These are phyloP conservation scores for Coranthus polyacanthus DNA, from an alignment of 2,797 vertebrate genomes.

Conservation along the genomic window DNA sequence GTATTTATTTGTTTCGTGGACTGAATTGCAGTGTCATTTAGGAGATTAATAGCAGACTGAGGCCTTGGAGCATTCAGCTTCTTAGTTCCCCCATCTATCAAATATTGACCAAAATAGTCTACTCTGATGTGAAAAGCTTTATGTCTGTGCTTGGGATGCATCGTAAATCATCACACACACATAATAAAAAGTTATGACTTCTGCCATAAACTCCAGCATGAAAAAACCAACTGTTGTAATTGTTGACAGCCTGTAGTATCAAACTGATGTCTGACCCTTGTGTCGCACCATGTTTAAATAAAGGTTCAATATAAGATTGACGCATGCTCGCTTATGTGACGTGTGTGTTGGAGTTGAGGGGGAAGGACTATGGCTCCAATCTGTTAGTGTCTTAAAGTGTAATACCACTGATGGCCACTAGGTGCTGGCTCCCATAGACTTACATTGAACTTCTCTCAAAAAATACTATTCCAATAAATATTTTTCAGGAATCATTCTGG, in stretches of 20 bases:
- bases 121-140: conserved; percentile 46
- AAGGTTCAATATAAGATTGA: too few species aligned
- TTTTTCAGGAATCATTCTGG: too few species aligned
- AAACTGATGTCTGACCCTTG: not conserved
- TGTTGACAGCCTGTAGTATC: not conserved
- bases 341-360: too few species aligned
- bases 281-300: not conserved
- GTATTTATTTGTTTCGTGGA: conserved; percentile 79
- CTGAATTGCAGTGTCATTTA: conserved; percentile 55
- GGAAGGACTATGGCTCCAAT: too few species aligned
- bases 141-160: conserved; percentile 26
- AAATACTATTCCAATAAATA: too few species aligned
- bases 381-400: too few species aligned
- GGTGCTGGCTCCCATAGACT: too few species aligned
- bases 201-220: not conserved
- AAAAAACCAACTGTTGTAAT: not conserved
- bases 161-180: conserved; percentile 1
- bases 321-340: too few species aligned
- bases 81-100: conserved; percentile 20
- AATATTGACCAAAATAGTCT: conserved; percentile 45
- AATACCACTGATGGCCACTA: too few species aligned
- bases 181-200: not conserved
- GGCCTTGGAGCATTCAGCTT: conserved; percentile 29
- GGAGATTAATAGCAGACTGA: conserved; percentile 47
- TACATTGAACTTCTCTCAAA: too few species aligned